Conservation (phyloP, 2,888 invertebrate species). For the Aleiodes testaceus region DNA sequence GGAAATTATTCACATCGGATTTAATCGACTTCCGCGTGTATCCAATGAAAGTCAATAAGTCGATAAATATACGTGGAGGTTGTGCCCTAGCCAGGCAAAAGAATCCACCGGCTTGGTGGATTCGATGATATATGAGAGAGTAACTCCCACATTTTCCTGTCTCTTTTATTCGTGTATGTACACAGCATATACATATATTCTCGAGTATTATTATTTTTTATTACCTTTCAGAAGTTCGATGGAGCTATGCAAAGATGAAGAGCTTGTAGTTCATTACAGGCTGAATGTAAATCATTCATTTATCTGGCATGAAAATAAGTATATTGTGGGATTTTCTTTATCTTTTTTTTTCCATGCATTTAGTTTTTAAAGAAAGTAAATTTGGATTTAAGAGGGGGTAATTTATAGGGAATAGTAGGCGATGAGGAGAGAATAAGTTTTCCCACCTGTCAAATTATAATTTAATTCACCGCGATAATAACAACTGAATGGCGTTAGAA, state of each 20-base stretch:
- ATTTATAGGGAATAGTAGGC: constrained; percentile 11
- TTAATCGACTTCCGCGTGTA: constrained; percentile 42
- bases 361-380: no score
- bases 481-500: constrained; percentile 49
- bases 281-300: constrained; percentile 11
- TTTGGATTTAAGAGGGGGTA: background rate
- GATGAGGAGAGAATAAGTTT: constrained; percentile 41
- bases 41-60: constrained; percentile 42
- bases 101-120: constrained; percentile 20
- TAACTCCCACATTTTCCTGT: constrained; percentile 30
- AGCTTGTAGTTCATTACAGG: constrained; percentile 8
- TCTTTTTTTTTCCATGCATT: no score
- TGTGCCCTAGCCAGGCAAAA: constrained; percentile 18
- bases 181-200: background rate
- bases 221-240: constrained; percentile 24
- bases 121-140: constrained; percentile 32
- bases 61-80: constrained; percentile 41
- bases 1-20: constrained; percentile 43
- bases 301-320: no score
- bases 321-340: no score
- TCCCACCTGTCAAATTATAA: constrained; percentile 57
- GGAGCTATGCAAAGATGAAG: constrained; percentile 26
- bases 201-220: constrained; percentile 25
- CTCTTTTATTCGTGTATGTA: constrained; percentile 14
- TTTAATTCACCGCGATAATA: constrained; percentile 59